A percentile compares a stretch with the other conserved stretches of the same genome.
Evolutionary conservation across 2,797 vertebrate species (phyloP).

Genomic region (Carcharodon carcharias): DNA sequence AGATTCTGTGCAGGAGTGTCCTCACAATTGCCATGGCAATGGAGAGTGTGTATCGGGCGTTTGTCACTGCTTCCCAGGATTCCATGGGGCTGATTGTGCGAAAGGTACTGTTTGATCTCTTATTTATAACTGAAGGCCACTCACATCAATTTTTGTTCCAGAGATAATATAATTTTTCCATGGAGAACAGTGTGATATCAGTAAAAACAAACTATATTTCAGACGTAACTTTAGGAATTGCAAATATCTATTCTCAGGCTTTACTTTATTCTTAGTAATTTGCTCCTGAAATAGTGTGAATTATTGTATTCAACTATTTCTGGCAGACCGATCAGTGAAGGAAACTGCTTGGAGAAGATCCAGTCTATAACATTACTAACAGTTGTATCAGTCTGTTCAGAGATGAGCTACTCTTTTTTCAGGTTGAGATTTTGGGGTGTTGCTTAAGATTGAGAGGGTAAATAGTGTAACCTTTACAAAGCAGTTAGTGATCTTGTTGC

Average conservation of each 20-base stretch:
- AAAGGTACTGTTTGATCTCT: slow-evolving; percentile 73
- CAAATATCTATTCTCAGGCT: not conserved
- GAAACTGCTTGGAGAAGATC: not conserved
- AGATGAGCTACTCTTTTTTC: not conserved
- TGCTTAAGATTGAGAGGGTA: not conserved
- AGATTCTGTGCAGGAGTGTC: slow-evolving; percentile 97
- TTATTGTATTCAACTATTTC: not conserved
- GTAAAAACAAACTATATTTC: not conserved
- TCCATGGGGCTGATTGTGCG: slow-evolving; percentile 92
- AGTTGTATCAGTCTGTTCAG: not conserved
- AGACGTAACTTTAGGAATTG: not conserved
- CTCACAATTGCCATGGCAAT: slow-evolving; percentile 94
- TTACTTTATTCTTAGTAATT: not conserved
- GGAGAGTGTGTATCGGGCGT: slow-evolving; percentile 93
- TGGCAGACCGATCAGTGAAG: not conserved
- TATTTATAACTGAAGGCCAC: not conserved
- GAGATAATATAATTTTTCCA: not conserved
- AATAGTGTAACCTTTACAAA: not conserved
- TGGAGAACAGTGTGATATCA: not conserved
- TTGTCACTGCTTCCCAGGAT: slow-evolving; percentile 96
- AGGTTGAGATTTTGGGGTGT: not conserved
- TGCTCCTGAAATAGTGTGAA: not conserved
- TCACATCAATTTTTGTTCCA: not conserved
- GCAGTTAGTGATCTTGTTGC: not conserved
- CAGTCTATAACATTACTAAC: not conserved